Conservation (phyloP, 2,113 vertebrate genomes). For the Centrocercus urophasianus region DNA sequence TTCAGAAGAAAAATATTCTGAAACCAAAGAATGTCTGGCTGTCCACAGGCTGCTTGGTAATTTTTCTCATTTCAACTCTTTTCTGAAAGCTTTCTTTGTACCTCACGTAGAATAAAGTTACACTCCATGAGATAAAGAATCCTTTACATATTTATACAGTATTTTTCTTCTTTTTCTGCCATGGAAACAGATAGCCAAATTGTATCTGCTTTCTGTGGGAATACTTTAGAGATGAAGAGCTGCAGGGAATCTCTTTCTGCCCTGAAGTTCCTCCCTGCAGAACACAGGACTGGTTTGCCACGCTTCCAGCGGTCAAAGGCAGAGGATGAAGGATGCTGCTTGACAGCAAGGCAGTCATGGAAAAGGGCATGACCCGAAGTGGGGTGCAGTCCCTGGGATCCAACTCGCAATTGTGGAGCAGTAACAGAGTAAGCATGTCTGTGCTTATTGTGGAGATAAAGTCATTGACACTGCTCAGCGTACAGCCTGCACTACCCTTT, state of each 20-base stretch:
- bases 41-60: background rate
- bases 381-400: background rate
- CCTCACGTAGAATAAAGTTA: background rate
- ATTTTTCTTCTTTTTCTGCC: slow-evolving; percentile 38
- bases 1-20: background rate
- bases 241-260: slow-evolving; percentile 24
- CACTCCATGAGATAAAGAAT: background rate
- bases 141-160: slow-evolving; percentile 4
- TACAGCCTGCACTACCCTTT: background rate
- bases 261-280: background rate
- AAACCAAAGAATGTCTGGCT: background rate
- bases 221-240: slow-evolving; percentile 8
- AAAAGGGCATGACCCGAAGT: background rate
- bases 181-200: background rate
- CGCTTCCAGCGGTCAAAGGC: slow-evolving; percentile 2
- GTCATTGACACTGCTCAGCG: background rate
- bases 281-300: background rate
- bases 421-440: background rate
- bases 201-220: background rate
- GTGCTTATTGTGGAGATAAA: background rate
- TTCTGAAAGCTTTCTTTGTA: slow-evolving; percentile 38
- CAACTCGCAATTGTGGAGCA: background rate
- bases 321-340: background rate
- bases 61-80: slow-evolving; percentile 7
- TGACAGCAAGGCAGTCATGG: background rate